Conservation (phyloP, 2,113 vertebrate genomes). For the Pandion haliaetus region DNA sequence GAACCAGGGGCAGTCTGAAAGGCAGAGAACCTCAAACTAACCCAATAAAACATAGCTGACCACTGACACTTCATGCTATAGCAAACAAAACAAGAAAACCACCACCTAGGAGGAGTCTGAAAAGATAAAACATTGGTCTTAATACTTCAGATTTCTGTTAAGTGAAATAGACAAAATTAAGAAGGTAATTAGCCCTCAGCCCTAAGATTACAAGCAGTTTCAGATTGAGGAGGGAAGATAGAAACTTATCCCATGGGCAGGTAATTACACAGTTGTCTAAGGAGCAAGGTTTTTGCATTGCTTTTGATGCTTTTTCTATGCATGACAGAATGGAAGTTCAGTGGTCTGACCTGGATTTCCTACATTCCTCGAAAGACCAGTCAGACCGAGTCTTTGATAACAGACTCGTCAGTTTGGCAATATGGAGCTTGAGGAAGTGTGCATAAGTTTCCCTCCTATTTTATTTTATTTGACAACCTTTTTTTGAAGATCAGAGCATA, state of each 20-base stretch:
- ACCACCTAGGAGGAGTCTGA: not conserved
- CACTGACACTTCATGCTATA: not conserved
- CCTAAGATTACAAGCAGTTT: not conserved
- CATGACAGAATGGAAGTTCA: slow-evolving; percentile 1
- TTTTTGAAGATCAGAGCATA: slow-evolving; percentile 57
- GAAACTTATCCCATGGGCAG: not conserved
- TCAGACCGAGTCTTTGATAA: slow-evolving; percentile 35
- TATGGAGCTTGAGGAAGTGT: slow-evolving; percentile 34
- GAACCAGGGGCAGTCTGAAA: not conserved
- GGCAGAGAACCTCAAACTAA: not conserved
- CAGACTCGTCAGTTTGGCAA: slow-evolving; percentile 40
- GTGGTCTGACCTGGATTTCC: slow-evolving; percentile 50
- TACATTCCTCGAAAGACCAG: slow-evolving; percentile 42
- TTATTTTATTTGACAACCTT: slow-evolving; percentile 34
- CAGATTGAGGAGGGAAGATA: not conserved
- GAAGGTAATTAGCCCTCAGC: not conserved
- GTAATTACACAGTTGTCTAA: not conserved
- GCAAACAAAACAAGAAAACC: not conserved
- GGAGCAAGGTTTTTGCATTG: slow-evolving; percentile 31
- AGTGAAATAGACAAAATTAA: not conserved
- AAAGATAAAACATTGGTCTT: not conserved
- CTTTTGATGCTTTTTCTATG: slow-evolving; percentile 46
- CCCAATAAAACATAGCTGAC: not conserved
- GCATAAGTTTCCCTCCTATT: slow-evolving; percentile 46
- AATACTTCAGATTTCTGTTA: not conserved